phyloP scores from a whole-genome alignment of 2,797 vertebrate species.

The Lagocephalus sceleratus region DNA sequence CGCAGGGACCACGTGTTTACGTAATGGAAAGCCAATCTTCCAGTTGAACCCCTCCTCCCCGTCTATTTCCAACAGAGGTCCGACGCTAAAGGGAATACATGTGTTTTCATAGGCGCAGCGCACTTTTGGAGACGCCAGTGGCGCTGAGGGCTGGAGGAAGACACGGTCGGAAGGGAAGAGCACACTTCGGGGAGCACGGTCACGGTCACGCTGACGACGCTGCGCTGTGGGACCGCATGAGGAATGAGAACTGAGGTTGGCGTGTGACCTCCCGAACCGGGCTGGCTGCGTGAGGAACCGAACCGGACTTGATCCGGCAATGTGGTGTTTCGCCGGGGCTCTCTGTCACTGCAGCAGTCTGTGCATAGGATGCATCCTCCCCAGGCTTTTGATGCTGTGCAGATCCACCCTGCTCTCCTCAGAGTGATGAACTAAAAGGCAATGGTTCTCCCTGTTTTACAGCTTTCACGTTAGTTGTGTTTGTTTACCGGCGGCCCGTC shows the following conservation, averaged over 20 bases:
- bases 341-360: conserved; percentile 80
- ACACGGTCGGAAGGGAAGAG: conserved; percentile 38
- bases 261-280: conserved; percentile 69
- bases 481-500: conserved; percentile 84
- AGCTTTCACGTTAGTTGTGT: conserved; percentile 87
- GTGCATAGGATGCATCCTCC: conserved; percentile 92
- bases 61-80: conserved; percentile 66
- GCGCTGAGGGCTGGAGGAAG: conserved; percentile 55
- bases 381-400: conserved; percentile 91
- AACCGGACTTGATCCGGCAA: conserved; percentile 77
- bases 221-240: conserved; percentile 68
- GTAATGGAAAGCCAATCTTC: conserved; percentile 88
- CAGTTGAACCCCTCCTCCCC: conserved; percentile 85
- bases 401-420: conserved; percentile 91
- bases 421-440: conserved; percentile 89
- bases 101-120: conserved; percentile 75
- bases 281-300: conserved; percentile 40
- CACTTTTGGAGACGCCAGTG: conserved; percentile 74
- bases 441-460: conserved; percentile 85
- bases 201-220: conserved; percentile 55
- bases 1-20: conserved; percentile 88
- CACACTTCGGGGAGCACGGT: conserved; percentile 49
- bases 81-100: conserved; percentile 73
- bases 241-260: conserved; percentile 71
- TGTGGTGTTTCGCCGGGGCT: conserved; percentile 79